These are phyloP conservation scores for Aphyosemion australe DNA, from an alignment of 2,113 vertebrate species.

Conservation along the genomic window DNA sequence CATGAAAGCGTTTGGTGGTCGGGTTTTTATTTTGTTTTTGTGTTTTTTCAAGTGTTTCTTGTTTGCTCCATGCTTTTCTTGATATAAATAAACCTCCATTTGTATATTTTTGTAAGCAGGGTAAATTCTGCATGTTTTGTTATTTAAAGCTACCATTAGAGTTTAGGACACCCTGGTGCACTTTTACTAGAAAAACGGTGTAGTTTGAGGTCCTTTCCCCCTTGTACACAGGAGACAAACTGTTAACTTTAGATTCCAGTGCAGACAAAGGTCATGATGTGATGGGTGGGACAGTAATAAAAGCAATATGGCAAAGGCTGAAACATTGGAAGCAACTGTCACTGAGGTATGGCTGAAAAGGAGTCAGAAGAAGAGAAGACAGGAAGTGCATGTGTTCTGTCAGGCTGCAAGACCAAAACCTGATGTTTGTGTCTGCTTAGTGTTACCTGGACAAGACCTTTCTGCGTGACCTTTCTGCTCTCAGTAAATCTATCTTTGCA, in stretches of 20 bases:
- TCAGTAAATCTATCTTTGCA: not conserved
- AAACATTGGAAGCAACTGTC: conserved; percentile 11
- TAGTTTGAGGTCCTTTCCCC: not conserved
- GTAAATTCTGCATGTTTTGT: too few species aligned
- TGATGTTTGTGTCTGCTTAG: conserved; percentile 53
- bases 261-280: conserved; percentile 31
- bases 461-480: conserved; percentile 29
- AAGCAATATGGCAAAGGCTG: conserved; percentile 12
- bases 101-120: too few species aligned
- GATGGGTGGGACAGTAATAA: conserved; percentile 20
- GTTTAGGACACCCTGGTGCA: too few species aligned
- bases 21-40: not conserved
- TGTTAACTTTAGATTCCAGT: conserved; percentile 20
- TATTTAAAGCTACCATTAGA: too few species aligned
- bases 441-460: conserved; percentile 52
- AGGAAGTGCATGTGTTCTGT: conserved; percentile 59
- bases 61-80: not conserved
- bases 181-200: not conserved
- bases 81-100: too few species aligned
- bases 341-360: conserved; percentile 19
- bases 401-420: conserved; percentile 34
- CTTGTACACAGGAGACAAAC: not conserved
- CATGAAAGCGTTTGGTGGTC: too few species aligned
- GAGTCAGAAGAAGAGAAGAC: conserved; percentile 26
- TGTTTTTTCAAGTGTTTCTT: not conserved